Percentiles rank a stretch among this genome's conserved stretches.
Conservation (phyloP, 2,888 invertebrate genomes). For the Plebejus argus region DNA sequence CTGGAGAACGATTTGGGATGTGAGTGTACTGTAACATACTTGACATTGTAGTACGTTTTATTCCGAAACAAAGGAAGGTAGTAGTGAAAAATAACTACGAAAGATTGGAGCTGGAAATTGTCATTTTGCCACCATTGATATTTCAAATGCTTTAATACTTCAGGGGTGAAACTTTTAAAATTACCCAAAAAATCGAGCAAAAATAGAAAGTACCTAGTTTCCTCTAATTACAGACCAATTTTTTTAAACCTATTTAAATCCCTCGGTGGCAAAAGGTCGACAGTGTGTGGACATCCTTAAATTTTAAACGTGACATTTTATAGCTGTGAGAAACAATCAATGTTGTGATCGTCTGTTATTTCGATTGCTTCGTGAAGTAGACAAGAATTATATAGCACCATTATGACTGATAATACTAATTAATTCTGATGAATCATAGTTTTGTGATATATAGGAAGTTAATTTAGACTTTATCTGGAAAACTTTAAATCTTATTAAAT, state of each 20-base stretch:
- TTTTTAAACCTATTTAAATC: not conserved
- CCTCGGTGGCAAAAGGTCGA: not conserved
- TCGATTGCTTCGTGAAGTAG: constrained; percentile 26
- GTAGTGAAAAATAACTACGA: too few species aligned
- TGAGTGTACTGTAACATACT: not conserved
- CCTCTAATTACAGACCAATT: too few species aligned
- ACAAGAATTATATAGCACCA: not conserved
- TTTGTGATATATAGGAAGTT: not conserved
- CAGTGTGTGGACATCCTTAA: constrained; percentile 10
- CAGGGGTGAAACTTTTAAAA: too few species aligned
- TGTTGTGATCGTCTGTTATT: constrained; percentile 57
- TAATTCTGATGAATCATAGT: not conserved
- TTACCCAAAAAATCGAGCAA: too few species aligned
- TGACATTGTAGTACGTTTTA: too few species aligned
- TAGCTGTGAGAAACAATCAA: constrained; percentile 71
- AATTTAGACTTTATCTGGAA: not conserved
- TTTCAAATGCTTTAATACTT: too few species aligned
- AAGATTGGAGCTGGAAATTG: too few species aligned
- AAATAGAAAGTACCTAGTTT: too few species aligned
- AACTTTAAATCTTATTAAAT: too few species aligned
- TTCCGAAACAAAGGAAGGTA: too few species aligned
- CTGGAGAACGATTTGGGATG: not conserved
- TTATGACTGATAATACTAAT: not conserved
- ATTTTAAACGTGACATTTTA: not conserved
- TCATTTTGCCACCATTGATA: too few species aligned